These are phyloP conservation scores for Bufo bufo DNA, from an alignment of 2,113 vertebrate species.

Conservation along the genomic window DNA sequence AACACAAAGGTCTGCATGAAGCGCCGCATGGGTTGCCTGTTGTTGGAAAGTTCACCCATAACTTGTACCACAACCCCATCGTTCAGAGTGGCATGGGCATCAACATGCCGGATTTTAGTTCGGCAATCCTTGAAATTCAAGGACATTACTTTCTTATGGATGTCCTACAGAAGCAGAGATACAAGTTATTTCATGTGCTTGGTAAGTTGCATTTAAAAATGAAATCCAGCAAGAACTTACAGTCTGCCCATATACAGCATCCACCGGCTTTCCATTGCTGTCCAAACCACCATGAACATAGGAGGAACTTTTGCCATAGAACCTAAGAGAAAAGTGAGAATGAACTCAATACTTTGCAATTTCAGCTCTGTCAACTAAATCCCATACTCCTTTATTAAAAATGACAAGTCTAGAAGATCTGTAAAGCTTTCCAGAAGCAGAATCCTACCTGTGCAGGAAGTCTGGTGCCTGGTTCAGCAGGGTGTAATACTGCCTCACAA, in stretches of 20 bases:
- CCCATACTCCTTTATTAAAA: no score
- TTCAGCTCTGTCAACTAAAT: no score
- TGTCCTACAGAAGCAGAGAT: conserved; percentile 71
- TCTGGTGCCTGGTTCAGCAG: conserved; percentile 97
- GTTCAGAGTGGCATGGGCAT: conserved; percentile 93
- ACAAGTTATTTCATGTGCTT: no score
- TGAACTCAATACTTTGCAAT: neutral
- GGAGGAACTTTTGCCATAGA: conserved; percentile 98
- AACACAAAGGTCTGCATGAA: conserved; percentile 99
- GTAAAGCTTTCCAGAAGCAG: no score
- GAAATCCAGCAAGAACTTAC: conserved; percentile 73
- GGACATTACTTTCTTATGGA: conserved; percentile 96
- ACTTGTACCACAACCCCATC: conserved; percentile 98
- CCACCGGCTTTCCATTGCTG: conserved; percentile 91
- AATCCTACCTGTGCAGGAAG: conserved; percentile 90
- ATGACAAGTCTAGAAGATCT: no score
- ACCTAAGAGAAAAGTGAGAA: conserved; percentile 71
- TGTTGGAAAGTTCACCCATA: conserved; percentile 97
- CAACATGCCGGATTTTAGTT: conserved; percentile 95
- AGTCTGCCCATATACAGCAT: conserved; percentile 93
- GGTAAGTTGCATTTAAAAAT: neutral
- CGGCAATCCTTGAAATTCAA: conserved; percentile 95
- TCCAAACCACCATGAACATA: conserved; percentile 97
- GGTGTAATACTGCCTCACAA: conserved; percentile 99
- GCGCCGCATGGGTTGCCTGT: conserved; percentile 95